Percentiles rank a stretch among this genome's conserved stretches.
Evolutionary conservation across 2,797 vertebrate species (phyloP).

Genomic region (Dromococcyx pavoninus): DNA sequence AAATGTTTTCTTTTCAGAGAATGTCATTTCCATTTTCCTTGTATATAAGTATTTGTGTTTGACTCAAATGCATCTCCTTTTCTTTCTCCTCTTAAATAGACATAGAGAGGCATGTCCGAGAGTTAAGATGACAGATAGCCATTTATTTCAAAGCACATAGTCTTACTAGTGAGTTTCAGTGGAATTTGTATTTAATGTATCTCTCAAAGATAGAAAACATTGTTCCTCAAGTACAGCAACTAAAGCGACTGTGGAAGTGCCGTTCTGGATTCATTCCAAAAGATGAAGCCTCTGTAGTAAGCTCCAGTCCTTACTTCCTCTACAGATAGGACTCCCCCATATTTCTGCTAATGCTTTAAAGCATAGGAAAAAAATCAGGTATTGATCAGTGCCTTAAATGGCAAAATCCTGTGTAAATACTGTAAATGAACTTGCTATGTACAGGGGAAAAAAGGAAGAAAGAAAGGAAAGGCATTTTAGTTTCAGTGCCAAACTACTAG

Average conservation of each 20-base stretch:
- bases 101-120: background rate
- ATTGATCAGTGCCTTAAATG: background rate
- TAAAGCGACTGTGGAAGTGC: background rate
- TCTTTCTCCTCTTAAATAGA: background rate
- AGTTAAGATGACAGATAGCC: background rate
- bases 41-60: background rate
- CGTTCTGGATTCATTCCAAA: background rate
- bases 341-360: background rate
- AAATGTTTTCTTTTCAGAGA: background rate
- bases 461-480: too few species aligned
- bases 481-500: background rate
- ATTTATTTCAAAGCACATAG: background rate
- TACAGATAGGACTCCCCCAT: background rate
- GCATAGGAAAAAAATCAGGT: rapidly evolving
- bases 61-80: background rate
- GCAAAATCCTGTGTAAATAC: background rate
- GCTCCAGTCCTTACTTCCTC: background rate
- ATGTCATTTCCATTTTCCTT: background rate
- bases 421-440: background rate
- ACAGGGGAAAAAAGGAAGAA: background rate
- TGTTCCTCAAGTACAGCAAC: background rate
- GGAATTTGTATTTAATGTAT: background rate
- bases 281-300: background rate
- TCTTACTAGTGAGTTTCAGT: background rate
- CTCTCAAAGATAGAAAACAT: background rate